Evolutionary conservation across 2,888 invertebrate species (phyloP).

Genomic region (Trissonchulus sp.): DNA sequence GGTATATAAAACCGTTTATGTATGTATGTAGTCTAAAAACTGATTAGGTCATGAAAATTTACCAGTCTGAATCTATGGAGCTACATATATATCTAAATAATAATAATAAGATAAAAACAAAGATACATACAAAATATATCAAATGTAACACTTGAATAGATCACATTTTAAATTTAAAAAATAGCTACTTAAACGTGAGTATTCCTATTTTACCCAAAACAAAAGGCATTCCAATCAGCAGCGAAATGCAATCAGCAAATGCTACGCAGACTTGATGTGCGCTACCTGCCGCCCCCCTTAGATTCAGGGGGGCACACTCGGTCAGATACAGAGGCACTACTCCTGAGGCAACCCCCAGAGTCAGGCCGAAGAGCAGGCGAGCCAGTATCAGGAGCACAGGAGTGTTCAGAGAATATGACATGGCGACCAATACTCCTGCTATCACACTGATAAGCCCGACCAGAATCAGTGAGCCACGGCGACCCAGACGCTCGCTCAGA

Average conservation of each 20-base stretch:
- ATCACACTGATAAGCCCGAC: slow-evolving; percentile 49
- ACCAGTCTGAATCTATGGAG: no score
- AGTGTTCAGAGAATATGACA: slow-evolving; percentile 49
- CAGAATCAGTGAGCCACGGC: slow-evolving; percentile 45
- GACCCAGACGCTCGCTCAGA: slow-evolving; percentile 54
- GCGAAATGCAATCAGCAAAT: slow-evolving; percentile 54
- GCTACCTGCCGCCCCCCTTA: slow-evolving; percentile 55
- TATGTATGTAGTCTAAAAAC: no score
- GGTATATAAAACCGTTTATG: no score
- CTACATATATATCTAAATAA: no score
- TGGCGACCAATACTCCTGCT: slow-evolving; percentile 52
- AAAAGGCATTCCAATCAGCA: slow-evolving; percentile 55
- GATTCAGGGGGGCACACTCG: slow-evolving; percentile 53
- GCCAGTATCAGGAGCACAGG: slow-evolving; percentile 56
- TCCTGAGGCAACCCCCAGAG: slow-evolving; percentile 54
- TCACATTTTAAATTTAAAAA: no score
- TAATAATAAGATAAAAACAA: no score
- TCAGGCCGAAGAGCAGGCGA: slow-evolving; percentile 51
- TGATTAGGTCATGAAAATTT: no score
- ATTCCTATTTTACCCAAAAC: slow-evolving; percentile 43
- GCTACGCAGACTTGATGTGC: slow-evolving; percentile 55
- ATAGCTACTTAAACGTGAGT: no score
- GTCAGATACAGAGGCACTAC: slow-evolving; percentile 55
- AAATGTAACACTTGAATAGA: no score
- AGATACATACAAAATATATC: no score